Conservation (phyloP, 2,113 vertebrate genomes). For the Stegastes partitus region DNA sequence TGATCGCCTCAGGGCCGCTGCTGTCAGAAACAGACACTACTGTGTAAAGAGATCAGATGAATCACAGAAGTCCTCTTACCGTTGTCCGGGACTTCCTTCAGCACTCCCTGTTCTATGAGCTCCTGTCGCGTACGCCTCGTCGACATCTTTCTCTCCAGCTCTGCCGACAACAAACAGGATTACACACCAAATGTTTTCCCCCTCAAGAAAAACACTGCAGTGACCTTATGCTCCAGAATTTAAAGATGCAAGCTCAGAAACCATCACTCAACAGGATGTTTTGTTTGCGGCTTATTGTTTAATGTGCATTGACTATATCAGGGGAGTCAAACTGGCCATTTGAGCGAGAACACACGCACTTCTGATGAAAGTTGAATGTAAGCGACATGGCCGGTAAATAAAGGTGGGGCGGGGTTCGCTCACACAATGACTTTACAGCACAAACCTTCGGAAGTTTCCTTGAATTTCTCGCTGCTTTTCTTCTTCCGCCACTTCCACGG, state of each 20-base stretch:
- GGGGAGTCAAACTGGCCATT: slow-evolving; percentile 1
- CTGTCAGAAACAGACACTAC: slow-evolving; percentile 45
- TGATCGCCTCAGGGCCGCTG: slow-evolving; percentile 49
- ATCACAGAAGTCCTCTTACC: slow-evolving; percentile 83
- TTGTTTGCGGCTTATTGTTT: slow-evolving; percentile 24
- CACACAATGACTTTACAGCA: slow-evolving; percentile 75
- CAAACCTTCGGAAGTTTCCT: slow-evolving; percentile 96
- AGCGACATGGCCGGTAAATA: slow-evolving; percentile 14
- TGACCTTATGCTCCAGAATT: slow-evolving; percentile 10
- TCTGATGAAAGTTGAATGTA: slow-evolving; percentile 47
- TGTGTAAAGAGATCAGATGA: slow-evolving; percentile 53
- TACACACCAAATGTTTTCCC: slow-evolving; percentile 1
- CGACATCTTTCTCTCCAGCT: slow-evolving; percentile 98
- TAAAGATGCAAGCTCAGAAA: slow-evolving; percentile 27
- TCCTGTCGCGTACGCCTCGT: slow-evolving; percentile 97
- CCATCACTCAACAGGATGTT: slow-evolving; percentile 17
- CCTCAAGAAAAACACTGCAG: not conserved
- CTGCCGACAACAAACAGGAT: slow-evolving; percentile 81
- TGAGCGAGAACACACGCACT: slow-evolving; percentile 19
- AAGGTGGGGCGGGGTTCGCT: not conserved
- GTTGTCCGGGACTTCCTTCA: slow-evolving; percentile 94
- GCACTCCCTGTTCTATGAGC: slow-evolving; percentile 96
- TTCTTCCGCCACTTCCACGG: slow-evolving; percentile 99
- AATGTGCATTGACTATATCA: slow-evolving; percentile 7
- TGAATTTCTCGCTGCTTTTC: slow-evolving; percentile 97